Evolutionary conservation across 1,140 invertebrate species (phyloP), one percentile per base, ranked within the genome.

Genomic region (Matsumurasca onukii): DNA sequence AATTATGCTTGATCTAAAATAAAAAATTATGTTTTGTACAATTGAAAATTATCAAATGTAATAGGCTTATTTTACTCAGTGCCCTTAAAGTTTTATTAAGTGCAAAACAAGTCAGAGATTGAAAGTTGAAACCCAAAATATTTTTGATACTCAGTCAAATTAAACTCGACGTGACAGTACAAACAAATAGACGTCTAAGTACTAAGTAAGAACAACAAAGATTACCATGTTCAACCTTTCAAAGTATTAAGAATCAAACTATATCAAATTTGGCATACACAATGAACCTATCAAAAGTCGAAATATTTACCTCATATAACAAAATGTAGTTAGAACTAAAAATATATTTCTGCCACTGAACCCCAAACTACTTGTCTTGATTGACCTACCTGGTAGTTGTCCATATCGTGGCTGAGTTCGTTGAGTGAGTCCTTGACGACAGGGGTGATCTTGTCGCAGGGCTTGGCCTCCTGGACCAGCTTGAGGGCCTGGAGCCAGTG

Each of bases 381-480:
- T 17, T 52, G 5, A 52, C 49, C 22, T 12, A 61, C 61, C 61
- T 63, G 61, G 31, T 63, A 63, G 34, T 63, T 31, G 61, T 63
- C 25, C 20, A 45, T 13, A 25, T 63, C 61, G n/a, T 63, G 61
- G 17, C 15, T 63, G 3, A 63, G 61, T 20, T 63, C 61, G 3
- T 31, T 15, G 2, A 63, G 24, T 2, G 61, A 29, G 17, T 2
- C 61, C 22, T 45, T 63, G 30, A 63, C 15, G n/a, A 34, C n/a
- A 20, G 61, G 61, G 3, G 61, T 9, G n/a, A 63, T 34, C 61
- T 63, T 31, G 5, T 31, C n/a, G 24, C 61, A 63, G 27, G 61
- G 61, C 12, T 31, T 31, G 20, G 30, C 61, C 2, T 29, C 61
- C 17, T 34, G 2, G 12, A 63, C 22, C 30, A 17, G 31, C 61